Evolutionary conservation across 2,113 vertebrate species (phyloP), one percentile per base, ranked within the genome.

Genomic region (Callospermophilus lateralis): DNA sequence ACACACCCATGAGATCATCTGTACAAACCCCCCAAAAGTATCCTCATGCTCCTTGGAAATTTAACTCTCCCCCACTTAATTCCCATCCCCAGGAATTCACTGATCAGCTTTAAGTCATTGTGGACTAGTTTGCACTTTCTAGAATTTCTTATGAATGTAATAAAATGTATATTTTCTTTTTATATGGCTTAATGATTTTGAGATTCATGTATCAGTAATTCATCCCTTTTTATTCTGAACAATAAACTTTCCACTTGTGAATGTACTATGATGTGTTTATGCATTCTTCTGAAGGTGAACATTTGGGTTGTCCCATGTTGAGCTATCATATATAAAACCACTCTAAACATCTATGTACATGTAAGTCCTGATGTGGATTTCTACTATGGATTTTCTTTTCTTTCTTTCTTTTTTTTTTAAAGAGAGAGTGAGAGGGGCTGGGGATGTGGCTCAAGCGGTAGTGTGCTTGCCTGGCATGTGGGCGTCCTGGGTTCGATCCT

Each of bases 181-280:
- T 58, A 48, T 74, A 26, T 45, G 58, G 58, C 37, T 87, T 61
- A 73, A 79, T 80, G 48, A 76, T 58, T 91, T 58, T 91, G 58
- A 94, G 48, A 90, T 17, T 88, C 51, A 88, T 83, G 37, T 61
- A 83, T 83, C 51, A 86, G 9, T 65, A 74, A 67, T 65, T 74
- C 61, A 48, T n/a, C 77, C 30, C 16, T 72, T 84, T 93, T 58
- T 30, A 58, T 76, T 93, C 51, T 81, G 30, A 58, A n/a, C 30
- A 65, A 6, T 90, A 79, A 79, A 24, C 30, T 73, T 80, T 79
- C 22, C 34, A 81, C 24, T 48, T 26, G 80, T 48, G 87, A 28
- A 58, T 39, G 32, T 74, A 55, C 32, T 51, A 42, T 26, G 13
- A 48, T 67, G 6, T 78, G 19, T 85, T 68, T 84, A 65, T 32